Evolutionary conservation across 2,888 invertebrate species (phyloP).

Genomic region (Junonia oenone): DNA sequence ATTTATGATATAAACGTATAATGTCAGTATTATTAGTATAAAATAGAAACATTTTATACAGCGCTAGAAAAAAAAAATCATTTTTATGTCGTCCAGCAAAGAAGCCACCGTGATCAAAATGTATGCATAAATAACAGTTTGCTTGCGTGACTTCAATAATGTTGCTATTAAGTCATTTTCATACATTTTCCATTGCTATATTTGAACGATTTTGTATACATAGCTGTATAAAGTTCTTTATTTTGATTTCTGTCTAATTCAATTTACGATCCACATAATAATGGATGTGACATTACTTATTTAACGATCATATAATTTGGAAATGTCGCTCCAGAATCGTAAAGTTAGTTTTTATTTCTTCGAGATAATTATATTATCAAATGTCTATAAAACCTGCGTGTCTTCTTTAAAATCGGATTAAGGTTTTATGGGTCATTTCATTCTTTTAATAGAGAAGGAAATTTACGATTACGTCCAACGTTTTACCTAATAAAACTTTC

Average conservation of each 20-base stretch:
- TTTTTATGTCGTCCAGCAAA: too few species aligned
- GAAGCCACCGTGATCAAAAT: too few species aligned
- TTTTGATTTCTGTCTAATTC: background rate
- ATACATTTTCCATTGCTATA: background rate
- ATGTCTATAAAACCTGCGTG: conserved; percentile 10
- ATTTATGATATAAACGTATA: too few species aligned
- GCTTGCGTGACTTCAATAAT: too few species aligned
- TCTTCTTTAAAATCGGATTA: conserved; percentile 23
- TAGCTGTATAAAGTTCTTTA: background rate
- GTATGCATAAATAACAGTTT: too few species aligned
- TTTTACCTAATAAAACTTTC: conserved; percentile 23
- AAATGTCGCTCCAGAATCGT: background rate
- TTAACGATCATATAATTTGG: background rate
- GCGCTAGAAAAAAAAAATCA: too few species aligned
- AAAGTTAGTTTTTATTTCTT: conserved; percentile 13
- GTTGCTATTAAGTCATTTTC: too few species aligned
- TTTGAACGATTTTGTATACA: background rate
- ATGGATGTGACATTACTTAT: background rate
- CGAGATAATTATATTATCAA: conserved; percentile 22
- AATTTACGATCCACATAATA: background rate
- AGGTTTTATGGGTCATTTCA: conserved; percentile 24
- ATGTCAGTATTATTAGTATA: too few species aligned
- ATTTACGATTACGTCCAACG: conserved; percentile 25
- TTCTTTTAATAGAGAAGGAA: conserved; percentile 22
- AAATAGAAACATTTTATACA: too few species aligned